These are phyloP conservation scores for Phallusia fumigata DNA, from an alignment of 23 tunicate species.

Conservation along the genomic window DNA sequence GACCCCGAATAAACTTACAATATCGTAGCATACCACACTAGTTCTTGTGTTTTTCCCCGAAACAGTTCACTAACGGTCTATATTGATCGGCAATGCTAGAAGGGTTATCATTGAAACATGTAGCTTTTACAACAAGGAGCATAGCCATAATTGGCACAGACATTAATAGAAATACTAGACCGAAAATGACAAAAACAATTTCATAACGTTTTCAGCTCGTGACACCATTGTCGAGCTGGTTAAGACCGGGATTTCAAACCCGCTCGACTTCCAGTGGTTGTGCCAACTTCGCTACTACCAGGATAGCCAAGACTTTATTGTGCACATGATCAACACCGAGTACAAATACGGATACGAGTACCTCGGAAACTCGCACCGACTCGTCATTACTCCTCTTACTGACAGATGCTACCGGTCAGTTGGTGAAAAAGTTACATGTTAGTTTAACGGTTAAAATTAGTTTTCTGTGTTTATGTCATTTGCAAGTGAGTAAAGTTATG, in stretches of 20 bases:
- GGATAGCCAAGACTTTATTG: conserved; percentile 62
- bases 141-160: too few relatives aligned
- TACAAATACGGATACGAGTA: conserved; percentile 95
- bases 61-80: too few relatives aligned
- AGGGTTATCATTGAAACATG: too few relatives aligned
- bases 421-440: not conserved
- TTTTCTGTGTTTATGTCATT: too few relatives aligned
- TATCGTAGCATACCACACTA: too few relatives aligned
- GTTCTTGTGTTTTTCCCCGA: too few relatives aligned
- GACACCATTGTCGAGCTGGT: conserved; percentile 84
- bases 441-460: not conserved
- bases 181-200: too few relatives aligned
- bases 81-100: too few relatives aligned
- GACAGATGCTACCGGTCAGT: conserved; percentile 94
- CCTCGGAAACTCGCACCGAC: conserved; percentile 92
- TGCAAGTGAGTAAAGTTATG: too few relatives aligned
- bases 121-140: too few relatives aligned
- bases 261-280: conserved; percentile 87
- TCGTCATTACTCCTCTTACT: conserved; percentile 95
- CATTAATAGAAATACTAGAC: too few relatives aligned
- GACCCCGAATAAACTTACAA: too few relatives aligned
- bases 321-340: conserved; percentile 96
- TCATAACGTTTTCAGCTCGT: conserved; percentile 50
- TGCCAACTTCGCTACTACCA: conserved; percentile 86
- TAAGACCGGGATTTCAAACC: conserved; percentile 50